These are phyloP conservation scores for Mustela nigripes DNA, from an alignment of 2,113 vertebrate species.

Conservation along the genomic window DNA sequence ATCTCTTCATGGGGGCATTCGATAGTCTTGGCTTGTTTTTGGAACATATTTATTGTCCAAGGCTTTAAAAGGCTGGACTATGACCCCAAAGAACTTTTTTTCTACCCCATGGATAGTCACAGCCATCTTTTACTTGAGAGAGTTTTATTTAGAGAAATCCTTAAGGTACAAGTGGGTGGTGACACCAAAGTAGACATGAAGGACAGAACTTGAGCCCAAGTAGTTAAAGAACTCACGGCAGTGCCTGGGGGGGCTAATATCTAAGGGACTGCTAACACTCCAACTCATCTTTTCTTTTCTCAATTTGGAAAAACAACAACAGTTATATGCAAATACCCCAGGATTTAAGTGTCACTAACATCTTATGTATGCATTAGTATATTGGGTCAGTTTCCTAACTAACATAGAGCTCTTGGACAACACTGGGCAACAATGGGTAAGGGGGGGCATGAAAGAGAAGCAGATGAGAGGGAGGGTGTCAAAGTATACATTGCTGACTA, in stretches of 20 bases:
- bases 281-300: not conserved
- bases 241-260: not conserved
- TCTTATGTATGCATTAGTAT: not conserved
- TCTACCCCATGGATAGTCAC: not conserved
- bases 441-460: not conserved
- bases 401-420: not conserved
- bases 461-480: not conserved
- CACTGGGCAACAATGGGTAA: too few relatives aligned
- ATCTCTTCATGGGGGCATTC: not conserved
- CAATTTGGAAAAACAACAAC: not conserved
- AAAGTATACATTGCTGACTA: not conserved
- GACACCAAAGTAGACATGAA: not conserved
- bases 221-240: not conserved
- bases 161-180: not conserved
- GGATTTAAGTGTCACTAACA: not conserved
- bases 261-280: not conserved
- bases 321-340: not conserved
- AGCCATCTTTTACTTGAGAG: not conserved
- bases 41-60: not conserved
- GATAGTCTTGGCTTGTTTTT: not conserved
- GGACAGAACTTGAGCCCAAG: not conserved
- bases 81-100: not conserved
- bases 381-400: not conserved
- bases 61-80: not conserved
- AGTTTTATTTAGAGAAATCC: not conserved